Base-by-base conservation (phyloP, 1,140 invertebrate genomes). In the Dinothrombium tinctorium region DNA sequence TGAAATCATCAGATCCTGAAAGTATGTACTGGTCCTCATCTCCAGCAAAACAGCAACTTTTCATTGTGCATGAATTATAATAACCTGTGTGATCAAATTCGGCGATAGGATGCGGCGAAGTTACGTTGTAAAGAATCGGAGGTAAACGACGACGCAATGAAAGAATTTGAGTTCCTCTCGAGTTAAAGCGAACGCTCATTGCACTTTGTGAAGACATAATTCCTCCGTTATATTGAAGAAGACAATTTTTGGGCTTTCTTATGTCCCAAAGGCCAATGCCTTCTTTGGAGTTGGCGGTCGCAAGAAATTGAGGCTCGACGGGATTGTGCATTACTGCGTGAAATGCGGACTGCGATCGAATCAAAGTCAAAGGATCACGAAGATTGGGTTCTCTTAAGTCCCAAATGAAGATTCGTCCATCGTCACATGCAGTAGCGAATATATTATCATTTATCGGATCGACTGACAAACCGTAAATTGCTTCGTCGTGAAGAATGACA, bases 31-130 rank as follows among this genome's bases (percentile, higher is more conserved):
- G 72, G 55, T 90, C 83, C 31, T 72, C 67, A 5, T 73, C 69
- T 1, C 84, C 86, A n/a, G 79, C 83, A 65, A 92, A 92, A 37
- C 72, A 77, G 52, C 83, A 89, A 44, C 80, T 87, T 59, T 94
- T 94, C 81, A 92, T 89, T 0, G 86, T 92, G 56, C 84, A 92
- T 2, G 81, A 86, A 56, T 92, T 92, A 49, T 84, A 89, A 57
- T 92, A 94, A 42, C 79, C 77, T 20, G 71, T 67, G 56, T 87
- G 77, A 56, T 86, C 80, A 58, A 94, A 89, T 58, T 86, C 74
- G 42, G 72, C 77, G 17, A 77, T 54, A 1, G 75, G 70, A 19
- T 68, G 64, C 1, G 71, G 57, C 5, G 68, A 69, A 41, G 71
- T 61, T 0, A 76, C 49, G 33, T 62, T 52, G 54, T 83, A 94